Base-by-base conservation (phyloP, 2,888 invertebrate species). In the Xanthia togata region DNA sequence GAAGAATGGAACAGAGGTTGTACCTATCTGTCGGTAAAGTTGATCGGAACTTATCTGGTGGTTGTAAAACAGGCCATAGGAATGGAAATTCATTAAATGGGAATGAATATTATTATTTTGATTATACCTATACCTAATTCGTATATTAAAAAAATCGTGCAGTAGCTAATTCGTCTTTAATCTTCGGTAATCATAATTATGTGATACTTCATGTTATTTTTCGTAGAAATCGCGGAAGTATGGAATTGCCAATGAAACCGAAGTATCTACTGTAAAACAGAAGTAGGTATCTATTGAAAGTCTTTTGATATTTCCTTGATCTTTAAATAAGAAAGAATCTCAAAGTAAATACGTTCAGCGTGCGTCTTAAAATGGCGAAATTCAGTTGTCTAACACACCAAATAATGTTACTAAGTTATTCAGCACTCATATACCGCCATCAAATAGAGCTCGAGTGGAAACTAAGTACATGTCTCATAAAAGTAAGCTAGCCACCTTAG, bases 331-430 rank as follows among this genome's bases (percentile, higher is more conserved):
- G 1, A 44, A 35, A 64, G 9, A n/a, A 31, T 38, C 5, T 14
- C 9, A 31, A 31, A 23, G 5, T 12, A 31, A 73, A 23, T 23
- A 23, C 44, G 17, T 59, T 38, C 4, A 31, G n/a, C 31, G 20
- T n/a, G 11, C 11, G 9, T 31, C 44, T 79, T 23, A 64, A 81
- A 59, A 59, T 53, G 47, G 63, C 50, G 50, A 53, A 50, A 50
- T 26, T n/a, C 35, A 50, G 38, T 64, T 26, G 81, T 57, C 63
- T 35, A n/a, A 44, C 26, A 31, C 14, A 68, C 6, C 35, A 68
- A 65, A 81, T 74, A 60, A 81, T 65, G 53, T 65, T 17, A 65
- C 64, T 74, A 81, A 81, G 59, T 38, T 65, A 78, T 71, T 81
- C 75, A 53, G 64, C 50, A 50, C 62, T 77, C 67, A 55, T 64